Percentiles rank a stretch among this genome's conserved stretches.
phyloP scores from a whole-genome alignment of 64 coral and sea anemone genomes.

The Montipora cactus region DNA sequence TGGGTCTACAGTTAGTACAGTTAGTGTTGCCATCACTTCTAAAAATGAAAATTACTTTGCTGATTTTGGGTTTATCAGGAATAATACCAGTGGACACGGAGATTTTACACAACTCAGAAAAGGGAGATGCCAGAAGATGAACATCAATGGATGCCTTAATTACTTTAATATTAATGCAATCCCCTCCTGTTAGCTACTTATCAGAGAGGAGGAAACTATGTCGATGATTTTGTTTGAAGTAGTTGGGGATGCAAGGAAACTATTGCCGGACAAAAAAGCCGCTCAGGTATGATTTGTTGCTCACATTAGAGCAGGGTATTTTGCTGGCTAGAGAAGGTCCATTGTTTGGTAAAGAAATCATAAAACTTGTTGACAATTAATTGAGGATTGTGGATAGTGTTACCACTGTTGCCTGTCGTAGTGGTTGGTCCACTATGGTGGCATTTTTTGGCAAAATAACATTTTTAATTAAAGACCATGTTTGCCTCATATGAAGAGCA shows the following conservation, averaged over 20 bases:
- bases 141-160: slow-evolving; percentile 22
- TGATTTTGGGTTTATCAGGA: not conserved
- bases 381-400: too few species aligned
- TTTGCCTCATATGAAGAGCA: too few species aligned
- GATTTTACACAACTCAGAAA: not conserved
- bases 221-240: not conserved
- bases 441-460: too few species aligned
- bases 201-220: slow-evolving; percentile 15
- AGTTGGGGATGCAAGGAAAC: not conserved
- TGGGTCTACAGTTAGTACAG: too few species aligned
- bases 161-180: slow-evolving; percentile 29
- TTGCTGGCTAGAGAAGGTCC: not conserved
- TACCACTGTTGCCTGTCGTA: too few species aligned
- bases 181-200: slow-evolving; percentile 12
- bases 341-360: not conserved
- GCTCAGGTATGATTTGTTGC: not conserved
- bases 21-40: too few species aligned
- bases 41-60: too few species aligned
- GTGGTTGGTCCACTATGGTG: too few species aligned
- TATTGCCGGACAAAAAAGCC: not conserved
- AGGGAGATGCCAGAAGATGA: slow-evolving; percentile 4
- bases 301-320: not conserved
- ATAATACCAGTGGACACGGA: not conserved
- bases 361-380: not conserved
- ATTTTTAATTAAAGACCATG: too few species aligned